A percentile compares a stretch with the other conserved stretches of the same genome.
phyloP scores from a whole-genome alignment of 92 coral and sea anemone genomes.

The Phenganax marumi region DNA sequence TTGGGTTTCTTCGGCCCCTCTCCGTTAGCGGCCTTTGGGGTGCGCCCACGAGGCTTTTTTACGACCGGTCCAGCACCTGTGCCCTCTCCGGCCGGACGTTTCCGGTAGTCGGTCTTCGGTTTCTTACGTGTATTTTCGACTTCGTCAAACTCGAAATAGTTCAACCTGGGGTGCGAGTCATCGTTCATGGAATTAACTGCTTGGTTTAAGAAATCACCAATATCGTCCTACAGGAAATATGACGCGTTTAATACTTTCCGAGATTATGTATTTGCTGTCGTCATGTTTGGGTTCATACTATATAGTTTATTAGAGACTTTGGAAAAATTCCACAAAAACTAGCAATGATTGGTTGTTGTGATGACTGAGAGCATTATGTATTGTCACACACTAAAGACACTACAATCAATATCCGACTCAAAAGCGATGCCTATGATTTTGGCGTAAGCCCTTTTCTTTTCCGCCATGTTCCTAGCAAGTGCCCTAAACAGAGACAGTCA shows the following conservation, averaged over 20 bases:
- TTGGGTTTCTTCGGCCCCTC: slow-evolving; percentile 42
- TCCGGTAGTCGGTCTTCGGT: slow-evolving; percentile 52
- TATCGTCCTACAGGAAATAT: slow-evolving; percentile 68
- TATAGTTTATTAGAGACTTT: neutral
- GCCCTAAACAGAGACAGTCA: too few relatives aligned
- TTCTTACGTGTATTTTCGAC: slow-evolving; percentile 82
- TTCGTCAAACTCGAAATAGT: slow-evolving; percentile 90
- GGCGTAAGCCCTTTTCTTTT: neutral
- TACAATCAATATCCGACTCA: neutral
- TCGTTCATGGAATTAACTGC: slow-evolving; percentile 74
- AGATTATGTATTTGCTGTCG: neutral
- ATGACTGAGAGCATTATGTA: neutral
- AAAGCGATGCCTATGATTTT: neutral
- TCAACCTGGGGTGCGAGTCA: slow-evolving; percentile 70
- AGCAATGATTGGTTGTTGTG: neutral
- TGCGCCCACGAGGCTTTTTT: slow-evolving; percentile 15
- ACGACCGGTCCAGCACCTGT: slow-evolving; percentile 10
- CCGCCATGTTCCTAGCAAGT: too few relatives aligned
- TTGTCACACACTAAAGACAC: neutral
- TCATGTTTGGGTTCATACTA: neutral
- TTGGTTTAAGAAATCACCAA: slow-evolving; percentile 90
- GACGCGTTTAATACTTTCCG: neutral
- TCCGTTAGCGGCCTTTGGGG: slow-evolving; percentile 17
- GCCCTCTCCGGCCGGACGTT: slow-evolving; percentile 65
- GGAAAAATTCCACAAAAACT: neutral